phyloP scores from a whole-genome alignment of 1,140 invertebrate species.

The Ridgeia piscesae region DNA sequence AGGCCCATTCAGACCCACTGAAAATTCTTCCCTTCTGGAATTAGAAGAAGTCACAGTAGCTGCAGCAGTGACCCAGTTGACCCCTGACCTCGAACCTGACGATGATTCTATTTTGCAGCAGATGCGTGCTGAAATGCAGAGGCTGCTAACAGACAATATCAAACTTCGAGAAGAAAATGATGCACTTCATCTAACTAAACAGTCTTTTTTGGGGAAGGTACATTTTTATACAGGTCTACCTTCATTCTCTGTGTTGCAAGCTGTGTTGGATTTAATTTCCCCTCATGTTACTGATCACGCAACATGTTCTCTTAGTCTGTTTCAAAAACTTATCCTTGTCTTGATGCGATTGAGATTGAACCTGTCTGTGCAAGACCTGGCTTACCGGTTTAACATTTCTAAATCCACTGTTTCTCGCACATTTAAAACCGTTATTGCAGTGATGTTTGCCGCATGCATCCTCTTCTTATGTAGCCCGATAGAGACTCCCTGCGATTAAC shows the following conservation, averaged over 20 bases:
- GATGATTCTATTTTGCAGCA: background rate
- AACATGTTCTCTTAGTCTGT: background rate
- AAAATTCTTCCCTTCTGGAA: too few relatives aligned
- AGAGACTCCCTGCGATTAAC: conserved; percentile 24
- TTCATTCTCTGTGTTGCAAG: background rate
- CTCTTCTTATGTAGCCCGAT: conserved; percentile 32
- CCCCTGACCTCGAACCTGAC: background rate
- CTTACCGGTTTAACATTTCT: conserved; percentile 24
- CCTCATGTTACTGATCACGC: background rate
- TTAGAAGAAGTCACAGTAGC: too few relatives aligned
- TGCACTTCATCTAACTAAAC: background rate
- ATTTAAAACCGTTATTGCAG: conserved; percentile 27
- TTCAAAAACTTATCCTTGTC: background rate
- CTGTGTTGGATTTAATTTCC: background rate
- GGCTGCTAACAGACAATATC: background rate
- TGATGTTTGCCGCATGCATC: conserved; percentile 27
- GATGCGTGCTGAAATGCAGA: background rate
- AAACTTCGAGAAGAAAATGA: background rate
- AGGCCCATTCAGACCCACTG: too few relatives aligned
- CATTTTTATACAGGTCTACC: background rate
- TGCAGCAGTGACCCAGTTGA: too few relatives aligned
- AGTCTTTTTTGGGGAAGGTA: background rate
- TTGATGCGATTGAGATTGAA: background rate
- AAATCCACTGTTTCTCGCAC: conserved; percentile 24
- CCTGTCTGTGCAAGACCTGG: conserved; percentile 19